Conservation (phyloP, 2,113 vertebrate species). For the Sterrhoptilus dennistouni region DNA sequence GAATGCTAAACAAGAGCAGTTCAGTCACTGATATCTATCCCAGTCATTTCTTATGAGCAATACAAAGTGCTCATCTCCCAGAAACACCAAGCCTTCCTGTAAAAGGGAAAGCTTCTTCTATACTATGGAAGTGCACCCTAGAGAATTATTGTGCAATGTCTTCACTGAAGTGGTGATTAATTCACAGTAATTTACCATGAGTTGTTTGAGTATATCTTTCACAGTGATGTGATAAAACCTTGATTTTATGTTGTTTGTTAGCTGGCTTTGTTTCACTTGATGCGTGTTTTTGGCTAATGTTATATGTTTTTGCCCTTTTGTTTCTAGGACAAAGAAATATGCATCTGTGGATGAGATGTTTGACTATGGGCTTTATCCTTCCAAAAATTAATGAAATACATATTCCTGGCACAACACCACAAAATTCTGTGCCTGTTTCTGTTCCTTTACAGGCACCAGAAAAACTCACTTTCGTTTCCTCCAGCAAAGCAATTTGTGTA, state of each 20-base stretch:
- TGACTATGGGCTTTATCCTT: not conserved
- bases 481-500: not conserved
- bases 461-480: not conserved
- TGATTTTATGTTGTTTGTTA: not conserved
- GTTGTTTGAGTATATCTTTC: not conserved
- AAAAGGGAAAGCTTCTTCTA: not conserved
- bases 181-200: not conserved
- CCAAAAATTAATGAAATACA: not conserved
- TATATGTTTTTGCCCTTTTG: not conserved
- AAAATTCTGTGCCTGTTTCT: not conserved
- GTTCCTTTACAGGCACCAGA: not conserved
- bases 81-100: not conserved
- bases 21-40: not conserved
- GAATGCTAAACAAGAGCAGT: not conserved
- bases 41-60: not conserved
- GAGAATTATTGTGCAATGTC: not conserved
- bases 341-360: not conserved
- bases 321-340: not conserved
- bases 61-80: not conserved
- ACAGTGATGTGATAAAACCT: not conserved
- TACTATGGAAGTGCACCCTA: not conserved
- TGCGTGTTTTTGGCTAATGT: not conserved
- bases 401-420: not conserved
- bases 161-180: slow-evolving; percentile 27
- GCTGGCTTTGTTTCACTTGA: not conserved